Evolutionary conservation across 2,888 invertebrate genomes (phyloP), one percentile per base, ranked within the genome.

Genomic region (Himalopsyche tibetana): DNA sequence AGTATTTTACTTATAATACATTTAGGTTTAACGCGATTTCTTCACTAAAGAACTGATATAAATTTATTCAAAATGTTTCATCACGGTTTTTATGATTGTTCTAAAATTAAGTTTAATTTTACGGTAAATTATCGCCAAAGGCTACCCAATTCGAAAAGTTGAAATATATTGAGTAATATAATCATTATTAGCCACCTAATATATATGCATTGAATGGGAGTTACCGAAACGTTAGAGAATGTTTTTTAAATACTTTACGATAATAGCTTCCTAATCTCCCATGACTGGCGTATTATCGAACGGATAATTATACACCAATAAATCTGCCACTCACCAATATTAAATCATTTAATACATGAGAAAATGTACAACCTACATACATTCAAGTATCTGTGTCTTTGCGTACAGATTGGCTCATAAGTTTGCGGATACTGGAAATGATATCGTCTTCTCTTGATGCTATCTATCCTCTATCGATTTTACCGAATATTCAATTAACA

Each of bases 321-420:
- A 63, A 63, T 63, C 63, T 63, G 63, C 63, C 63, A 63, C 63
- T 63, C 63, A 63, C 63, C 63, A 19, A 63, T 63, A 63, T 63
- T 63, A 63, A 63, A 63, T 63, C 63, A 56, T 56, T 56, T 56
- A 56, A 56, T 56, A 56, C n/a, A 63, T 63, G 63, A 63, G 63
- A 63, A 63, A 63, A 63, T 63, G 63, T 63, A 19, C n/a, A 63
- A 19, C 63, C 63, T 63, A 28, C 63, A 63, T 28, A 63, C 9
- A 56, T 56, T 4, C 19, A 63, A 19, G 63, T 51, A 11, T 51
- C 12, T 12, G 45, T 51, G 15, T 51, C 63, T 28, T 19, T 28
- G 63, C 2, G 15, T 63, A 63, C 63, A 63, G 19, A 19, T 63
- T 63, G 63, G 28, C 63, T 28, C 63, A 63, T 19, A 63, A 19